Base-by-base conservation (phyloP, 2,113 vertebrate species). In the Prochilodus magdalenae region DNA sequence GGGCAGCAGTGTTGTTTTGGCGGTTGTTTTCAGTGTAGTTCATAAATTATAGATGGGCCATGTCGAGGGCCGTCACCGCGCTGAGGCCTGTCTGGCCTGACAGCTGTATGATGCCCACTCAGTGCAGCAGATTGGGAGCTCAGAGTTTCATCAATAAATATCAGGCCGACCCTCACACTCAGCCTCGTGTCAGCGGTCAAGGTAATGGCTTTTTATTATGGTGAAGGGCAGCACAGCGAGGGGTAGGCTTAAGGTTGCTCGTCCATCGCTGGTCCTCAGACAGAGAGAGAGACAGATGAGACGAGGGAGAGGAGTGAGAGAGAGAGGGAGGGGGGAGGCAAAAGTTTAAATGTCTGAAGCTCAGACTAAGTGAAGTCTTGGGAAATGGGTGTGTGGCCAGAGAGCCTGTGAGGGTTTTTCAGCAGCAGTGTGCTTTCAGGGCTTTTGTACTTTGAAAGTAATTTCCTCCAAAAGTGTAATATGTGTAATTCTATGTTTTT, bases 111-210 rank as follows among this genome's bases (percentile, higher is more conserved):
- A 98, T 97, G 95, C 95, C 93, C 96, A 95, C 95, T 99, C 95
- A 97, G 96, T 96, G 96, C 95, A 93, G 96, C 96, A 97, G 97
- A 96, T 96, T 96, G 95, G 95, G 94, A 97, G 96, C 97, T 98
- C 96, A 97, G 96, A 96, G 95, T 98, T 99, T 98, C 96, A 97
- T 99, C 98, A 98, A 98, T 99, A 98, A 97, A 98, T 96, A 97
- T 95, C 96, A 98, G 95, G 96, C 96, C 97, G 96, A 98, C 94
- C 94, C 94, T 94, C 94, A 94, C 93, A 93, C 93, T 92, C 96
- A 93, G 94, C 96, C 97, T 97, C 94, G 94, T 97, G 97, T 97
- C 94, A 95, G 91, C 86, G 95, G 97, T 96, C 97, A 97, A 97
- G 96, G 96, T 96, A 97, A 97, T 97, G 95, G 94, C 93, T 95